Percentiles rank a stretch among this genome's conserved stretches.
Evolutionary conservation across 2,113 vertebrate species (phyloP).

Genomic region (Prinia subflava): DNA sequence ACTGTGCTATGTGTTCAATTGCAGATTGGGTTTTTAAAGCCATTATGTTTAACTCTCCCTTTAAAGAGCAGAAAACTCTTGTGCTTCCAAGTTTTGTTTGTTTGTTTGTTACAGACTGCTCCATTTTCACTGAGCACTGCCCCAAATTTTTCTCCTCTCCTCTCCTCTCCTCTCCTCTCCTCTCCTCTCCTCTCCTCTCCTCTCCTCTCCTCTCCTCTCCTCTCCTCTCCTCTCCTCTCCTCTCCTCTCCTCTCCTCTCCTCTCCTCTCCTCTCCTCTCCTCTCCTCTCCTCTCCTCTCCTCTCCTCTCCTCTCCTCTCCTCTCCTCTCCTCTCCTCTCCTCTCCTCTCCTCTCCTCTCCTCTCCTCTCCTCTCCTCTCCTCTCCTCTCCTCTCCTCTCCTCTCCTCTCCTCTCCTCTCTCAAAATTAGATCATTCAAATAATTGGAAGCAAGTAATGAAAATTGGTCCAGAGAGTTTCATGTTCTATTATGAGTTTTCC

Average conservation of each 20-base stretch:
- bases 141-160: not conserved
- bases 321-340: no score
- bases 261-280: fast-evolving
- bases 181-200: no score
- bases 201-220: fast-evolving
- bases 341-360: fast-evolving
- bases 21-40: not conserved
- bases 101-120: not conserved
- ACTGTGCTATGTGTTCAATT: not conserved
- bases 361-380: no score
- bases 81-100: not conserved
- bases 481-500: constrained; percentile 9
- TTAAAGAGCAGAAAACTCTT: not conserved
- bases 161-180: no score
- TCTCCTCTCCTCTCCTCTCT: no score
- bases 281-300: no score
- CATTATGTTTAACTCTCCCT: not conserved
- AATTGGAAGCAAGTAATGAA: constrained; percentile 1
- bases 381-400: fast-evolving
- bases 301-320: no score
- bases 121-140: not conserved
- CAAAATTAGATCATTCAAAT: not conserved
- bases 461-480: not conserved
- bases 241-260: not conserved
- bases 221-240: fast-evolving